phyloP scores from a whole-genome alignment of 2,113 vertebrate species.

The Spea bombifrons region DNA sequence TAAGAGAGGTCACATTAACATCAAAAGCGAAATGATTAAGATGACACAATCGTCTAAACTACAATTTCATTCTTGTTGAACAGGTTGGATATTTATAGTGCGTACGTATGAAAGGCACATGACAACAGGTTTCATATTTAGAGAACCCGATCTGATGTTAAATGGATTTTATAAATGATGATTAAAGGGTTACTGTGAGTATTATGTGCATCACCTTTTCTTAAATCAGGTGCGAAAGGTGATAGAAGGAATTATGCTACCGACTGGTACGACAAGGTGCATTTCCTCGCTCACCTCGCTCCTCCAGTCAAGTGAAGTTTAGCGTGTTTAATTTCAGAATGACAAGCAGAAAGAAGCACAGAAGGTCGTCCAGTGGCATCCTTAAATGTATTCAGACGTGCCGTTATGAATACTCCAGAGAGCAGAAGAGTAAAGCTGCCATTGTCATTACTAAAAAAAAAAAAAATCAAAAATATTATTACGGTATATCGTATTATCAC shows the following conservation, averaged over 20 bases:
- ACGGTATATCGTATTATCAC: too few species aligned
- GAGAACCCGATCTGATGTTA: not conserved
- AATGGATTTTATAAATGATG: too few species aligned
- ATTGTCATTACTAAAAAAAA: slow-evolving; percentile 14
- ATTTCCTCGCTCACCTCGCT: slow-evolving; percentile 15
- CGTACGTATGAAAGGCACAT: not conserved
- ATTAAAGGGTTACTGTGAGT: not conserved
- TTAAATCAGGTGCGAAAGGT: not conserved
- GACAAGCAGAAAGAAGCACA: slow-evolving; percentile 8
- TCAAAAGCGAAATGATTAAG: not conserved
- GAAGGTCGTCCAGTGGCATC: slow-evolving; percentile 16
- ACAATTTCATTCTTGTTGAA: slow-evolving; percentile 2
- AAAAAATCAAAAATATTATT: not conserved
- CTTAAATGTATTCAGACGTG: not conserved
- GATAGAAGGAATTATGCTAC: not conserved
- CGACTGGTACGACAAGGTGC: too few species aligned
- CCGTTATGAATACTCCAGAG: slow-evolving; percentile 10
- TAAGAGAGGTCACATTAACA: not conserved
- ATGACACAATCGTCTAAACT: not conserved
- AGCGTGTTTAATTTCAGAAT: slow-evolving; percentile 19
- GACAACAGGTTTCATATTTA: not conserved
- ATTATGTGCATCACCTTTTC: not conserved
- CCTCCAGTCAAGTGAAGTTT: slow-evolving; percentile 30
- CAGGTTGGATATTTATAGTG: not conserved
- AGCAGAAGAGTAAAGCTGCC: slow-evolving; percentile 8